These are phyloP conservation scores for Lycopodina hypogea DNA, from an alignment of 37 sponge, comb jelly and placozoan genomes.

Conservation along the genomic window DNA sequence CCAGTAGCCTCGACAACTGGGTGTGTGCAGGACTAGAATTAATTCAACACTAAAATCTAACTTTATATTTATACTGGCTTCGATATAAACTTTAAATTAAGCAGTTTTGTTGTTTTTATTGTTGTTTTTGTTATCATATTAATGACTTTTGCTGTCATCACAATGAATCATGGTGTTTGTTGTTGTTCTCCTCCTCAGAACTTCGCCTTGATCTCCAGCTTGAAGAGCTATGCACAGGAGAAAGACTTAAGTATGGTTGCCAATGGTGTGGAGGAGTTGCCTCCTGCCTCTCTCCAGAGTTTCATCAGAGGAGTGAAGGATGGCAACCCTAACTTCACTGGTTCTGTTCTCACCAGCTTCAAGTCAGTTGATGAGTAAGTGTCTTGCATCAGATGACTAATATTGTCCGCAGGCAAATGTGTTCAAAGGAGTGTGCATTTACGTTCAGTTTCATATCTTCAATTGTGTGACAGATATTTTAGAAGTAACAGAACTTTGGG, in stretches of 20 bases:
- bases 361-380: constrained; percentile 50
- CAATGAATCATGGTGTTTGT: too few species aligned
- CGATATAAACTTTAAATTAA: too few species aligned
- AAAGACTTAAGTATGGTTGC: neutral
- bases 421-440: neutral
- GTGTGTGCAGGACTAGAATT: too few species aligned
- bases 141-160: too few species aligned
- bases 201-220: too few species aligned
- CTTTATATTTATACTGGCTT: too few species aligned
- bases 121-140: too few species aligned
- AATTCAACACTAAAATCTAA: too few species aligned
- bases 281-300: constrained; percentile 66
- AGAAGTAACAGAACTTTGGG: constrained; percentile 49
- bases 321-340: constrained; percentile 4
- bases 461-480: constrained; percentile 38
- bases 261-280: constrained; percentile 5
- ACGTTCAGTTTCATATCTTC: neutral
- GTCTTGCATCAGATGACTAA: neutral
- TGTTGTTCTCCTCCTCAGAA: too few species aligned
- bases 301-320: constrained; percentile 27
- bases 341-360: constrained; percentile 45
- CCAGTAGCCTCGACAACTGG: too few species aligned
- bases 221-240: too few species aligned
- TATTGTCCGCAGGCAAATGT: neutral
- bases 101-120: too few species aligned